Evolutionary conservation across 2,113 vertebrate species (phyloP).

Genomic region (Aegotheles bennettii): DNA sequence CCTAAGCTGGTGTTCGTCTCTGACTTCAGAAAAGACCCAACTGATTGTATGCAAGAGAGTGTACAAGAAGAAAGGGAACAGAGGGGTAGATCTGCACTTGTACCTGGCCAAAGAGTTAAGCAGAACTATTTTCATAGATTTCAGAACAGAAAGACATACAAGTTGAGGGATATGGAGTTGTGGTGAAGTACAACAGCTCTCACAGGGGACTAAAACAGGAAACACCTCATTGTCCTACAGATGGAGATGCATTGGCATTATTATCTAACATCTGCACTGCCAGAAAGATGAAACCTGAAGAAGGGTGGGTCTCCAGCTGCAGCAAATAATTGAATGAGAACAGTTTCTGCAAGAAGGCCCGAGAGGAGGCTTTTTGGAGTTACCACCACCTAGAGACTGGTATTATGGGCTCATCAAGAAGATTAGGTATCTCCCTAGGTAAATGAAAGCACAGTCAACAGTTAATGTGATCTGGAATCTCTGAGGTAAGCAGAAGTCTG

Average conservation of each 20-base stretch:
- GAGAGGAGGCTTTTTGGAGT: not conserved
- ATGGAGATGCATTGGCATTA: not conserved
- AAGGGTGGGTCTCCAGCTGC: not conserved
- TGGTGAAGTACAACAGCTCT: not conserved
- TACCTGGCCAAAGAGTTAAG: not conserved
- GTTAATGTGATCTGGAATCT: not conserved
- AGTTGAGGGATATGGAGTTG: not conserved
- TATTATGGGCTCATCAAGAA: not conserved
- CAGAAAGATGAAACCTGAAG: not conserved
- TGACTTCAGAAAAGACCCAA: not conserved
- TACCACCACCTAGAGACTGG: not conserved
- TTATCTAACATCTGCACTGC: not conserved
- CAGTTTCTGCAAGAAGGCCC: not conserved
- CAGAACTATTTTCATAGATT: not conserved
- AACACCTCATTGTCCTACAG: not conserved
- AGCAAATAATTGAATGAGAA: not conserved
- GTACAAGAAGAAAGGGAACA: not conserved
- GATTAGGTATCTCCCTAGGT: not conserved
- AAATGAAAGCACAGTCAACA: not conserved
- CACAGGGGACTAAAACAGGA: not conserved
- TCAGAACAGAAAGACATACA: not conserved
- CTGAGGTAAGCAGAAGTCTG: slow-evolving; percentile 1
- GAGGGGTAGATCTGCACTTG: not conserved
- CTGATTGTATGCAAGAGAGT: no score
- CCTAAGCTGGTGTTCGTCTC: not conserved